phyloP scores from a whole-genome alignment of 2,888 invertebrate species.

The Cryptocheilus praepositus region DNA sequence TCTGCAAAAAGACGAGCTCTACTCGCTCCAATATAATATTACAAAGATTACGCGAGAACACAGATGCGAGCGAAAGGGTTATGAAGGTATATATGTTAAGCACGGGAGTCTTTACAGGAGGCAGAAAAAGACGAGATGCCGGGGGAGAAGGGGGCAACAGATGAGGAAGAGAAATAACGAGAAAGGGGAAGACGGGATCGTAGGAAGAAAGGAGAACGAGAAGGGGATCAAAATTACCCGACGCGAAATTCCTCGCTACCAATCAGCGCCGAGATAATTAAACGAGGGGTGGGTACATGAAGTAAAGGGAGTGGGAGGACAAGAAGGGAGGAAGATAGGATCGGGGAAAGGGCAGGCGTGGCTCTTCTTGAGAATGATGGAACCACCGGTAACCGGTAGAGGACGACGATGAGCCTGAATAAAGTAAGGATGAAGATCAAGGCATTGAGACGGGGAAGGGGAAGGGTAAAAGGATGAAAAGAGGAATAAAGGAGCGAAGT shows the following conservation, averaged over 20 bases:
- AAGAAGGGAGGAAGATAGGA: slow-evolving; percentile 62
- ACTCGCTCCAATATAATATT: slow-evolving; percentile 46
- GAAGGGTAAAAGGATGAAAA: background rate
- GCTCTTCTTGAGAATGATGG: slow-evolving; percentile 38
- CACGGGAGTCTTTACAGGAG: slow-evolving; percentile 8
- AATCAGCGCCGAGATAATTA: slow-evolving; percentile 73
- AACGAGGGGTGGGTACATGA: slow-evolving; percentile 69
- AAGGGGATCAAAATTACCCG: slow-evolving; percentile 72
- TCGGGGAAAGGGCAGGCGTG: slow-evolving; percentile 71
- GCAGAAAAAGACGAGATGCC: slow-evolving; percentile 21
- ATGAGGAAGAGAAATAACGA: slow-evolving; percentile 17
- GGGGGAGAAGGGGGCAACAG: slow-evolving; percentile 24
- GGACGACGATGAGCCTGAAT: slow-evolving; percentile 53
- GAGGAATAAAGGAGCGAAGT: background rate
- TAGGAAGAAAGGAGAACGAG: slow-evolving; percentile 49
- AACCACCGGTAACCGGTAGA: background rate
- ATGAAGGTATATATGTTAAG: slow-evolving; percentile 1
- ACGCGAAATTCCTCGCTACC: slow-evolving; percentile 73
- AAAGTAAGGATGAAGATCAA: slow-evolving; percentile 40
- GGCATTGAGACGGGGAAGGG: slow-evolving; percentile 11
- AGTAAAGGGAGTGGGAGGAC: slow-evolving; percentile 45
- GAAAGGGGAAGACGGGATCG: slow-evolving; percentile 14
- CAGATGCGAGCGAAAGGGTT: slow-evolving; percentile 18
- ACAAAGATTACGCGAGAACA: slow-evolving; percentile 49
- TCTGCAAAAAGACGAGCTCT: background rate